Evolutionary conservation across 2,888 invertebrate species (phyloP), one percentile per base, ranked within the genome.

Genomic region (Orthosia gracilis): DNA sequence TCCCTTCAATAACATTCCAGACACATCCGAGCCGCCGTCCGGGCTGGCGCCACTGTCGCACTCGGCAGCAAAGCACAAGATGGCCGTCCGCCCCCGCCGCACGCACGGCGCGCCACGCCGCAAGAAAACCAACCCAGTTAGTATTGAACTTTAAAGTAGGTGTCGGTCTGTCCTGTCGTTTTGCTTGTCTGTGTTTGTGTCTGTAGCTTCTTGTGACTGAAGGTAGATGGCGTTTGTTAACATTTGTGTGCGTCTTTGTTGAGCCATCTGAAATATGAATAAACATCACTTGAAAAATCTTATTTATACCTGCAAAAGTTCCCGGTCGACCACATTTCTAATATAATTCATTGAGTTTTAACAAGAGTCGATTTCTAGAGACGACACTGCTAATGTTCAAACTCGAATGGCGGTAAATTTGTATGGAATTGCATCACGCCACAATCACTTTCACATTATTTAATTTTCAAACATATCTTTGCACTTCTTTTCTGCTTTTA

Each of bases 31-130:
- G 90, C 96, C 96, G 73, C 96, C 96, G 74, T 91, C 95, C 47
- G 96, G 96, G 78, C 95, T 97, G 89, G 96, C 97, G 88, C 97
- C 98, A 74, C 96, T 98, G 87, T 98, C 98, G 89, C 98, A 98
- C 94, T 97, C 98, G 77, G 98, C 98, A 63, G 98, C 98, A 73
- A 97, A 97, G 87, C 98, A 98, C 96, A 98, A 98, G 94, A 98
- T 98, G 97, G 97, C 98, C 65, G 97, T 98, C 75, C 97, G 98
- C 63, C 98, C 98, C 40, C 97, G 97, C 80, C 97, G 98, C 87
- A 98, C 98, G 75, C 98, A 98, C 91, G 98, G 98, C 80, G 97
- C 98, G 45, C 98, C 98, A 9, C 93, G 98, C 66, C 97, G 97
- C 88, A 97, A 97, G 92, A 96, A 97, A 92, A 97, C 89, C 76